Conservation (phyloP, 2,797 vertebrate species). For the Paguma larvata region DNA sequence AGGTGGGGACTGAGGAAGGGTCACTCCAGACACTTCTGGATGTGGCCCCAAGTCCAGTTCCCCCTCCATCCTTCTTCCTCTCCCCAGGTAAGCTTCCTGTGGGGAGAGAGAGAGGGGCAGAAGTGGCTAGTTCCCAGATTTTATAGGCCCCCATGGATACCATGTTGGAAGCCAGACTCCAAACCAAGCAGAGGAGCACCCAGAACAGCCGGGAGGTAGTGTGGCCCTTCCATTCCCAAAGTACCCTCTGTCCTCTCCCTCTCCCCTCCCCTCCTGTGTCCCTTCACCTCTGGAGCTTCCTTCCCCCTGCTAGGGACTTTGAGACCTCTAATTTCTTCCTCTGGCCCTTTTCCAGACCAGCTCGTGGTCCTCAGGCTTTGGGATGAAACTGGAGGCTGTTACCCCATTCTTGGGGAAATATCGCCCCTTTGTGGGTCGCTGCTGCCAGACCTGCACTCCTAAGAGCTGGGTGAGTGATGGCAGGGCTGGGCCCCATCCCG, state of each 20-base stretch:
- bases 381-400: constrained; percentile 87
- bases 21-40: neutral
- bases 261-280: neutral
- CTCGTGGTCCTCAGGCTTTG: constrained; percentile 57
- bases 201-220: constrained; percentile 68
- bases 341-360: constrained; percentile 73
- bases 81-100: constrained; percentile 1
- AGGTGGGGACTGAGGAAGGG: neutral
- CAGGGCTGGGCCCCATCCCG: neutral
- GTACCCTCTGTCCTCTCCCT: neutral
- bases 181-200: constrained; percentile 50
- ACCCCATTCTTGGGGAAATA: constrained; percentile 91
- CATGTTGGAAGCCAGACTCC: constrained; percentile 50
- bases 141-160: neutral
- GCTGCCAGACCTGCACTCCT: constrained; percentile 95
- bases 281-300: neutral
- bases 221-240: neutral
- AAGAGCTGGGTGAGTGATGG: constrained; percentile 93
- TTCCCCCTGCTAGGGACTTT: neutral
- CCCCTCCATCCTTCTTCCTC: neutral
- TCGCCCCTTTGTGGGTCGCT: constrained; percentile 90
- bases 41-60: neutral
- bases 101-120: neutral
- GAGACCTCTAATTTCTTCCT: constrained; percentile 1
- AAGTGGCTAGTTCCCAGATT: constrained; percentile 6